Evolutionary conservation across 2,113 vertebrate genomes (phyloP).

Genomic region (Dermatemys mawii): DNA sequence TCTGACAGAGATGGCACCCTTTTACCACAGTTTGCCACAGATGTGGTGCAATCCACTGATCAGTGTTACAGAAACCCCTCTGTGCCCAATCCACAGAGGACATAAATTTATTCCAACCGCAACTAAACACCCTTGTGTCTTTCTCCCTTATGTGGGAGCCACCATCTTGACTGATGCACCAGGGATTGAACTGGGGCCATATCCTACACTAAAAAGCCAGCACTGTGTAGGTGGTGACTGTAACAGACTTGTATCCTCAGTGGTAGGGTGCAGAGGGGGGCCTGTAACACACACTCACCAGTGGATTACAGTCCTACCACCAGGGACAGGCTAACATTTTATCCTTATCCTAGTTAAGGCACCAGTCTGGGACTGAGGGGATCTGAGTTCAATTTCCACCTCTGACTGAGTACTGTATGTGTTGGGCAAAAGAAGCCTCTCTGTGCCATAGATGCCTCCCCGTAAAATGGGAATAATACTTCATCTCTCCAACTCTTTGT

Average conservation of each 20-base stretch:
- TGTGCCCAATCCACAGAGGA: background rate
- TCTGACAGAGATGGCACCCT: background rate
- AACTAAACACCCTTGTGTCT: background rate
- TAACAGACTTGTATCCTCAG: background rate
- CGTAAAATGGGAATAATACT: background rate
- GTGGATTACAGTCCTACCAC: background rate
- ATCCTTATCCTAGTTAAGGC: too few relatives aligned
- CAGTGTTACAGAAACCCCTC: accelerated
- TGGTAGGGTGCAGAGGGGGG: too few relatives aligned
- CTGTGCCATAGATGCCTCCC: background rate
- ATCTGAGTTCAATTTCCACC: background rate
- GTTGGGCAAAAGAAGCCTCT: background rate
- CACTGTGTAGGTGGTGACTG: background rate
- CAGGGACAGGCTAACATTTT: too few relatives aligned
- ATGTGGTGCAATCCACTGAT: background rate
- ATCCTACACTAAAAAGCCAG: background rate
- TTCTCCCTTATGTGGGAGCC: background rate
- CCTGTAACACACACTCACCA: background rate
- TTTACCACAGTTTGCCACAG: background rate
- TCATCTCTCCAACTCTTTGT: background rate
- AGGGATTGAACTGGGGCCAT: accelerated
- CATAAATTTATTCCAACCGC: background rate
- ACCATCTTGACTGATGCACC: accelerated
- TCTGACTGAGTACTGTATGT: background rate
- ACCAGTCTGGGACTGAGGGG: background rate